Evolutionary conservation across 2,797 vertebrate genomes (phyloP).

Genomic region (Anolis apletophallus): DNA sequence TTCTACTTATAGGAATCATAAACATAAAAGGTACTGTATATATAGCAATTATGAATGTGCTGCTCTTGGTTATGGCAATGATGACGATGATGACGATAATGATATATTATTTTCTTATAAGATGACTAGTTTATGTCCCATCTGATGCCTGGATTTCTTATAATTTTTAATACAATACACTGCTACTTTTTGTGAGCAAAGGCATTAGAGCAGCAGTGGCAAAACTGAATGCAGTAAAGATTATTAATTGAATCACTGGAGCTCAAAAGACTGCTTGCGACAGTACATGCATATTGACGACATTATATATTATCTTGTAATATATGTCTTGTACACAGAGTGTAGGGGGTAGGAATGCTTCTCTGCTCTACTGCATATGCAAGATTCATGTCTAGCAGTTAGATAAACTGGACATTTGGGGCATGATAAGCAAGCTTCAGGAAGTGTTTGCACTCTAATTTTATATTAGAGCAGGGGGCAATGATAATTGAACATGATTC

Average conservation of each 20-base stretch:
- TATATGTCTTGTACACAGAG: neutral
- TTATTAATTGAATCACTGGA: conserved; percentile 19
- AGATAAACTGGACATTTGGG: neutral
- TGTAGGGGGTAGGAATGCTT: neutral
- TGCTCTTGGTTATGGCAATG: neutral
- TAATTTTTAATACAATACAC: neutral
- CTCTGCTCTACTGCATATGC: neutral
- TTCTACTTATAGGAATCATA: no score
- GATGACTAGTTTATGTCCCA: neutral
- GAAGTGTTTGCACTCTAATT: neutral
- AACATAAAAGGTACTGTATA: no score
- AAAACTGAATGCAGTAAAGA: neutral
- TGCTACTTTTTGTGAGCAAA: neutral
- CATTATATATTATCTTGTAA: neutral
- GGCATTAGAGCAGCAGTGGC: neutral
- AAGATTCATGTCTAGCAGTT: neutral
- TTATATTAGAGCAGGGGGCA: neutral
- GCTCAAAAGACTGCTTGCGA: neutral
- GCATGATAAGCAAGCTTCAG: neutral
- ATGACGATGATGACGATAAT: conserved; percentile 20
- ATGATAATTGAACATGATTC: neutral
- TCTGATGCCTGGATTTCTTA: conserved; percentile 1
- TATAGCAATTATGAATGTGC: neutral
- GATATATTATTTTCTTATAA: conserved; percentile 21
- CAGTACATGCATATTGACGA: neutral